These are phyloP conservation scores for Pyrgus malvae DNA, from an alignment of 2,888 invertebrate species.

Conservation along the genomic window DNA sequence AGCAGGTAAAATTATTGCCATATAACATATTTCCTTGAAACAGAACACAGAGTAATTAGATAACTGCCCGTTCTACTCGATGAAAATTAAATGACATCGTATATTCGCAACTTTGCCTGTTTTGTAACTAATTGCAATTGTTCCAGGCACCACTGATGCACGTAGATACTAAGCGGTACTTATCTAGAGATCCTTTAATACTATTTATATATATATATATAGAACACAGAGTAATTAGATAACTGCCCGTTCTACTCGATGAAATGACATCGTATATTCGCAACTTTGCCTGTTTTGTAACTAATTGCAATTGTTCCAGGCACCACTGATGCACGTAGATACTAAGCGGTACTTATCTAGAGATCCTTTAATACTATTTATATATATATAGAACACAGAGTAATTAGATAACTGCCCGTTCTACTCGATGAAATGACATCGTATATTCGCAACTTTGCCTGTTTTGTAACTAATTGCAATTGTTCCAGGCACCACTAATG, in stretches of 20 bases:
- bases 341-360: no score
- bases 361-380: no score
- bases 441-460: background rate
- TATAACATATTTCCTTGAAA: background rate
- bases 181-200: no score
- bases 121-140: background rate
- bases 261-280: background rate
- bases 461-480: background rate
- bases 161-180: no score
- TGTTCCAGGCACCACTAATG: background rate
- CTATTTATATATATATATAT: no score
- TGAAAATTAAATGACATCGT: background rate
- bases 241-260: background rate
- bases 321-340: no score
- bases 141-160: background rate
- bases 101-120: background rate
- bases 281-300: background rate
- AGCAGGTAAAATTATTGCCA: no score
- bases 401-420: background rate
- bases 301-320: background rate
- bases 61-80: background rate
- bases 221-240: background rate
- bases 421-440: background rate
- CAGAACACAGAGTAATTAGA: background rate
- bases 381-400: background rate